Percentiles rank a stretch among this genome's conserved stretches.
phyloP scores from a whole-genome alignment of 2,888 invertebrate species.

The Pyrgus malvae region DNA sequence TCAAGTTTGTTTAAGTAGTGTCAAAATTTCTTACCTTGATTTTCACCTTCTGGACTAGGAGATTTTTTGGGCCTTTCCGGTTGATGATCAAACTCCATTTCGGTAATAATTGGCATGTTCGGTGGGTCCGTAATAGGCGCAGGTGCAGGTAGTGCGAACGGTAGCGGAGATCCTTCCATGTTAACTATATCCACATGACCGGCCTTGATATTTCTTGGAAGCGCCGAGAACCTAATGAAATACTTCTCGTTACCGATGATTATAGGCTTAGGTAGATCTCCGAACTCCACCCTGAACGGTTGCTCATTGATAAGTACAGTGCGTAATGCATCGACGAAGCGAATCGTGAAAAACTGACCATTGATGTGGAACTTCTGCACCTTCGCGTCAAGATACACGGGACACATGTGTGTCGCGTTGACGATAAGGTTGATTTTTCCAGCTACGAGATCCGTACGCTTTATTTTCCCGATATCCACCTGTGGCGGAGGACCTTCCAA shows the following conservation, averaged over 20 bases:
- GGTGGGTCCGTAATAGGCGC: neutral
- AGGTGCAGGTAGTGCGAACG: conserved; percentile 40
- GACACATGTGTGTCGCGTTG: conserved; percentile 89
- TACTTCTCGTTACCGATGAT: conserved; percentile 88
- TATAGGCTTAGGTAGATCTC: conserved; percentile 91
- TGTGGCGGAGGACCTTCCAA: conserved; percentile 96
- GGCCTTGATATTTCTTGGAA: conserved; percentile 87
- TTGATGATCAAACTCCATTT: conserved; percentile 52
- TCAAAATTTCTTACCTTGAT: conserved; percentile 56
- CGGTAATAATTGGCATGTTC: conserved; percentile 35
- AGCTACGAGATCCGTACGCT: conserved; percentile 90
- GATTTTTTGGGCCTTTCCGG: conserved; percentile 49
- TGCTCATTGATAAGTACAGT: conserved; percentile 90
- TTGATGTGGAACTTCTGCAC: conserved; percentile 90
- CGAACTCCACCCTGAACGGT: conserved; percentile 90
- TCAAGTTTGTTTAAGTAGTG: no score
- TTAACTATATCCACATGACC: conserved; percentile 86
- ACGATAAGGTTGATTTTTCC: conserved; percentile 93
- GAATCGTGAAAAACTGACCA: conserved; percentile 86
- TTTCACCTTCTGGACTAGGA: conserved; percentile 66
- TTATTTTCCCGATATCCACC: conserved; percentile 92
- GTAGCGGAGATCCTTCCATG: conserved; percentile 84
- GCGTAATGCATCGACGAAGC: conserved; percentile 89
- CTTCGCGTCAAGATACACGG: conserved; percentile 92
- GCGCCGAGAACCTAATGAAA: conserved; percentile 89